phyloP scores from a whole-genome alignment of 2,888 invertebrate genomes.

The Torymus auratus region DNA sequence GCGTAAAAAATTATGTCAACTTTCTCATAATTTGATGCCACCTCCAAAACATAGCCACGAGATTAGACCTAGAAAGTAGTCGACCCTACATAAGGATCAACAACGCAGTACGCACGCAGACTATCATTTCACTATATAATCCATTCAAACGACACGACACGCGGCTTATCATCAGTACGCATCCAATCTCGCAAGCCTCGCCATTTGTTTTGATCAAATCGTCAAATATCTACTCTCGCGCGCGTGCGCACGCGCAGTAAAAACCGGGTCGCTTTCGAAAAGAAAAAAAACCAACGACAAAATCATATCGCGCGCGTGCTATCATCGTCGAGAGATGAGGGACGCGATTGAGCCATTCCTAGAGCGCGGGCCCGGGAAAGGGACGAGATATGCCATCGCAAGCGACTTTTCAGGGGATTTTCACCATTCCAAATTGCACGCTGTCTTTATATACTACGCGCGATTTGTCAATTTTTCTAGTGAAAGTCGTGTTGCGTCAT shows the following conservation, averaged over 20 bases:
- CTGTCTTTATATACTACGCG: too few species aligned
- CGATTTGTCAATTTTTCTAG: background rate
- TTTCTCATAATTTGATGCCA: too few species aligned
- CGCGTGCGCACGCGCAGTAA: constrained; percentile 21
- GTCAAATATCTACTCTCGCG: background rate
- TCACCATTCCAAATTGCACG: background rate
- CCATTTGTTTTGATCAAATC: constrained; percentile 32
- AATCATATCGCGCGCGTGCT: background rate
- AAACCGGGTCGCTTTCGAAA: too few species aligned
- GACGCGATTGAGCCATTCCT: constrained; percentile 17
- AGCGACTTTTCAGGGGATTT: constrained; percentile 10
- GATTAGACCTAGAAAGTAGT: too few species aligned
- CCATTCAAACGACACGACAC: background rate
- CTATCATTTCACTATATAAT: too few species aligned
- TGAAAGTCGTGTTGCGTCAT: constrained; percentile 15
- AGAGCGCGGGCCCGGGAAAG: constrained; percentile 19
- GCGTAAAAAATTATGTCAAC: too few species aligned
- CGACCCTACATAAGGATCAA: too few species aligned
- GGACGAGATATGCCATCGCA: constrained; percentile 16
- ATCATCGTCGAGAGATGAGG: background rate
- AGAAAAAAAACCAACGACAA: too few species aligned
- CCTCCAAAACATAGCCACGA: too few species aligned
- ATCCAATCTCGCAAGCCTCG: background rate
- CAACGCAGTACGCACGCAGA: too few species aligned
- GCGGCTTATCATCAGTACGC: background rate